A percentile compares a stretch with the other conserved stretches of the same genome.
Evolutionary conservation across 2,113 vertebrate genomes (phyloP).

Genomic region (Pseudorhombus dupliciocellatus): DNA sequence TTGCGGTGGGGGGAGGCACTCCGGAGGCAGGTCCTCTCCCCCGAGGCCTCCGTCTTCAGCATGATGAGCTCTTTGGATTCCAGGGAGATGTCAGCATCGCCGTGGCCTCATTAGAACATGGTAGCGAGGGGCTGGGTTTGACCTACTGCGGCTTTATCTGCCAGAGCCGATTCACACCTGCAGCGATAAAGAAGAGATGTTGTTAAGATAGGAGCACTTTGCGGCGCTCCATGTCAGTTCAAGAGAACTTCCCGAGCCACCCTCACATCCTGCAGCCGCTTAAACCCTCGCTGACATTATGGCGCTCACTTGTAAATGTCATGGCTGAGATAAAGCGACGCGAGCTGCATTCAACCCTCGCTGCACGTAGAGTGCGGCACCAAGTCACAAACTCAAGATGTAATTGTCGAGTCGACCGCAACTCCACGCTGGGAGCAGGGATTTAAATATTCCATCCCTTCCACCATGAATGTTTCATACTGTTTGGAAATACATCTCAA

Average conservation of each 20-base stretch:
- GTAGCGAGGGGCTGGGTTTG: constrained; percentile 38
- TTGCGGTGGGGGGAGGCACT: constrained; percentile 99
- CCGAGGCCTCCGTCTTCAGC: constrained; percentile 96
- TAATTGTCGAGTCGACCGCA: too few relatives aligned
- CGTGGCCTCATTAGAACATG: constrained; percentile 63
- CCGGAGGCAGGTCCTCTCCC: constrained; percentile 93
- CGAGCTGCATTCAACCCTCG: not conserved
- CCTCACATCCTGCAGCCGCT: constrained; percentile 27
- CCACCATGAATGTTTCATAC: constrained; percentile 52
- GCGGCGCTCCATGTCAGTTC: not conserved
- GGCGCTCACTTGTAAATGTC: constrained; percentile 26
- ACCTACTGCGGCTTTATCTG: constrained; percentile 45
- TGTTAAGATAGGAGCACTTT: constrained; percentile 14
- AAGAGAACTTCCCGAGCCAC: too few relatives aligned
- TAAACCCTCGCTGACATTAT: constrained; percentile 41
- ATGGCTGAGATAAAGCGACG: constrained; percentile 10
- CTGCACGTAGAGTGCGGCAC: constrained; percentile 2
- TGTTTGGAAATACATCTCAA: constrained; percentile 36
- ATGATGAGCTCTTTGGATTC: constrained; percentile 86
- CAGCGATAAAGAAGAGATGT: constrained; percentile 31
- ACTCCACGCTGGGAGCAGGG: too few relatives aligned
- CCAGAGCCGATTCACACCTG: constrained; percentile 62
- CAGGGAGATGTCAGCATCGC: constrained; percentile 83
- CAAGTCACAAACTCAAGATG: too few relatives aligned
- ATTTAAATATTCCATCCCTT: constrained; percentile 43